Evolutionary conservation across 2,797 vertebrate species (phyloP).

Genomic region (Ctenopoma multispine): DNA sequence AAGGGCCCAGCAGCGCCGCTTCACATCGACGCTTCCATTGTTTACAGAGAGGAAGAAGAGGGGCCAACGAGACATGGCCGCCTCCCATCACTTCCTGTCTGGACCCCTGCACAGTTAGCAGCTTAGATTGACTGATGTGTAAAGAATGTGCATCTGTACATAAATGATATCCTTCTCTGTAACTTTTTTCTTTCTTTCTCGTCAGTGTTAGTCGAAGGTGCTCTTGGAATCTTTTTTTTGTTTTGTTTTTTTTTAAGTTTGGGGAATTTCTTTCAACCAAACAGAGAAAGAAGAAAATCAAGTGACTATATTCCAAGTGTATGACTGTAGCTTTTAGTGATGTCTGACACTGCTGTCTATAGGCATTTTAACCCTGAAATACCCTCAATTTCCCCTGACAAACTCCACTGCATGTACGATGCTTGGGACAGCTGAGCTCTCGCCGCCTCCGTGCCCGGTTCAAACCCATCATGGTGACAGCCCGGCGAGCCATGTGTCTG

Average conservation of each 20-base stretch:
- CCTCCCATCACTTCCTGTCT: constrained; percentile 48
- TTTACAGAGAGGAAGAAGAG: constrained; percentile 84
- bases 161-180: constrained; percentile 85
- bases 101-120: constrained; percentile 57
- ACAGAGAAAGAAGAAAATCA: constrained; percentile 65
- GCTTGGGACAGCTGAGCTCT: constrained; percentile 89
- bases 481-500: constrained; percentile 89
- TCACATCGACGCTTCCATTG: constrained; percentile 79
- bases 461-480: constrained; percentile 83
- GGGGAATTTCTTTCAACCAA: constrained; percentile 84
- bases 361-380: constrained; percentile 83
- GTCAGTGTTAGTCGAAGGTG: constrained; percentile 90
- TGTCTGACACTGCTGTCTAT: constrained; percentile 92
- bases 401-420: constrained; percentile 93
- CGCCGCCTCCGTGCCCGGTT: constrained; percentile 72
- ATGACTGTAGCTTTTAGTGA: constrained; percentile 87
- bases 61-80: constrained; percentile 43
- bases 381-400: constrained; percentile 46
- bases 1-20: constrained; percentile 71
- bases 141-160: constrained; percentile 96
- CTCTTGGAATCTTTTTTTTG: constrained; percentile 80
- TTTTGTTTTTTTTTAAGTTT: constrained; percentile 38
- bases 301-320: constrained; percentile 82
- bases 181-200: constrained; percentile 46
- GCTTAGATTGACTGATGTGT: constrained; percentile 83